Base-by-base conservation (phyloP, 2,888 invertebrate genomes). In the Tetheella fluctuosa region DNA sequence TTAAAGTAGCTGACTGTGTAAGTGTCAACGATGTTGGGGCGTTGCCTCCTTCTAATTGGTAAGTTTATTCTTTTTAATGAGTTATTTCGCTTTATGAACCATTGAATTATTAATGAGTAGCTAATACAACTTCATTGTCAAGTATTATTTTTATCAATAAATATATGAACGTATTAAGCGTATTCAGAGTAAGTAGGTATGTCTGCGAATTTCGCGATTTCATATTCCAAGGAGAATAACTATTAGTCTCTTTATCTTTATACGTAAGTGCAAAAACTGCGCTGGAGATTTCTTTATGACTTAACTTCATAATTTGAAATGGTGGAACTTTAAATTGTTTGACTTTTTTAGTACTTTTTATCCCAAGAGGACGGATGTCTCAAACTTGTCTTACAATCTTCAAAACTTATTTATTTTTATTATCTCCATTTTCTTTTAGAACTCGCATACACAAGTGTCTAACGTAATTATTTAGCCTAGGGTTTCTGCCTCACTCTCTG, bases 31-130 rank as follows among this genome's bases (percentile, higher is more conserved):
- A 89, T 88, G 88, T 68, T 73, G 68, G 69, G 66, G 60, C 76
- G 77, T 67, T 76, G 69, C 74, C 69, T 75, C 58, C 65, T 77
- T 20, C 59, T 85, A 70, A 76, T 84, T 65, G 85, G 89, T 89
- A 67, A 86, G 88, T 83, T 73, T 68, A 62, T 66, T 67, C 58
- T 20, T 52, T 63, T 30, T 68, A 63, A 73, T 70, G 67, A 70
- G 59, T 59, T 59, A 52, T 56, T 25, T 53, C 54, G 39, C n/a
- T 52, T 23, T 60, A 42, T 55, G 55, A 5, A 25, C 4, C 10
- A 39, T 39, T 39, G 39, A 39, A n/a, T 1, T 39, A 7, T 39
- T 39, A 15, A 3, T 37, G 1, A 30, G 30, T 30, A n/a, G n/a
- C n/a, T n/a, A n/a, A n/a, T n/a, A n/a, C n/a, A n/a, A n/a, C n/a